Percentiles rank a stretch among this genome's conserved stretches.
phyloP scores from a whole-genome alignment of 1,140 invertebrate species.

The Brachionus angularis region DNA sequence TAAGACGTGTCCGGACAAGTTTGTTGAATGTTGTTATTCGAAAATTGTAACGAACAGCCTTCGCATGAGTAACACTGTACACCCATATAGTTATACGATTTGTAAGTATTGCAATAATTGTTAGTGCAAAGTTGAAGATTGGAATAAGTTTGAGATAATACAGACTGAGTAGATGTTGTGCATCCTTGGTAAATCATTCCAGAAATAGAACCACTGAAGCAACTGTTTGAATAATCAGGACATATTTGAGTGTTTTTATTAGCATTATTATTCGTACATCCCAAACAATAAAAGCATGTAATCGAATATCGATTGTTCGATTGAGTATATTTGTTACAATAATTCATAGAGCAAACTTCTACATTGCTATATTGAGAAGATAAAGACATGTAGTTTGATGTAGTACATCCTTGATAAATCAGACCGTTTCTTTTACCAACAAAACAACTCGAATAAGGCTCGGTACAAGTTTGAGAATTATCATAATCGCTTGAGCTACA shows the following conservation, averaged over 20 bases:
- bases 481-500: not conserved
- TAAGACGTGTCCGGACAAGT: not conserved
- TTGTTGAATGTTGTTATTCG: slow-evolving; percentile 8
- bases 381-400: not conserved
- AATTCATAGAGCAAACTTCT: not conserved
- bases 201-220: slow-evolving; percentile 12
- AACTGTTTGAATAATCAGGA: not conserved
- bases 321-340: slow-evolving; percentile 19
- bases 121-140: not conserved
- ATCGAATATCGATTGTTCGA: not conserved
- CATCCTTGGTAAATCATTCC: slow-evolving; percentile 31
- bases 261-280: not conserved
- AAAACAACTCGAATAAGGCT: slow-evolving; percentile 6
- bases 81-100: not conserved
- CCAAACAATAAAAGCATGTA: slow-evolving; percentile 11
- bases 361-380: not conserved
- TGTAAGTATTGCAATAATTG: slow-evolving; percentile 1
- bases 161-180: not conserved
- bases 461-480: not conserved
- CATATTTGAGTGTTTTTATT: slow-evolving; percentile 27
- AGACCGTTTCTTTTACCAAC: slow-evolving; percentile 1
- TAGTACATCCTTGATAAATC: slow-evolving; percentile 27
- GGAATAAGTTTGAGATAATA: not conserved
- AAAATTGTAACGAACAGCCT: not conserved
- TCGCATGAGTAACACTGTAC: not conserved